These are phyloP conservation scores for Brachionus asplanchnoidis DNA, from an alignment of 1,140 invertebrate species.

Conservation along the genomic window DNA sequence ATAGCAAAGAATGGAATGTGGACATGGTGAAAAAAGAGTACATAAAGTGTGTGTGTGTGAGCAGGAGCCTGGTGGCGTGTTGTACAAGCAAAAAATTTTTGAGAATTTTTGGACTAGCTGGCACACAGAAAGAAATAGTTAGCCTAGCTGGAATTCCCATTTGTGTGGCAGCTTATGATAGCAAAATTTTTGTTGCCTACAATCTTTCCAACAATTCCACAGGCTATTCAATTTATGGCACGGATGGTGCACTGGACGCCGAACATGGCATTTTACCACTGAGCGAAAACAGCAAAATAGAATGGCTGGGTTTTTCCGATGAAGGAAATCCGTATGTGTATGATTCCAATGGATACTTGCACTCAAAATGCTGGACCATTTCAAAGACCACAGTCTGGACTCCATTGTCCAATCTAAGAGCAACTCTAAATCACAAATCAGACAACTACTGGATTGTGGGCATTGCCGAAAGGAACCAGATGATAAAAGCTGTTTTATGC, in stretches of 20 bases:
- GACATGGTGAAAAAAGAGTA: constrained; percentile 72
- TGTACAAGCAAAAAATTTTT: constrained; percentile 70
- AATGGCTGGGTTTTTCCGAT: constrained; percentile 56
- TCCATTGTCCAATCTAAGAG: constrained; percentile 68
- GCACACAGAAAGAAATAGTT: constrained; percentile 75
- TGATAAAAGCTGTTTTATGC: constrained; percentile 74
- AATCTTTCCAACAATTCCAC: constrained; percentile 60
- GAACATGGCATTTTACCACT: constrained; percentile 24
- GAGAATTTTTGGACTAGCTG: constrained; percentile 75
- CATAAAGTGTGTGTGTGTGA: constrained; percentile 48
- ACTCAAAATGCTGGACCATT: constrained; percentile 58
- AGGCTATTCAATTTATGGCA: constrained; percentile 20
- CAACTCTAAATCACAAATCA: constrained; percentile 60
- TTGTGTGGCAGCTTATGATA: constrained; percentile 65
- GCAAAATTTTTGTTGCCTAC: constrained; percentile 71
- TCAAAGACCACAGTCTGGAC: constrained; percentile 69
- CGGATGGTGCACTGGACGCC: background rate
- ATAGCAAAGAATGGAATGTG: constrained; percentile 79
- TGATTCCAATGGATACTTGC: constrained; percentile 64
- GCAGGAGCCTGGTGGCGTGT: constrained; percentile 69
- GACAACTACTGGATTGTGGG: constrained; percentile 78
- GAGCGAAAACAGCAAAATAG: constrained; percentile 5
- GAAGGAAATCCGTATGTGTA: constrained; percentile 61
- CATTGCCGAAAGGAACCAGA: constrained; percentile 69
- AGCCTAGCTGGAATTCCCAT: constrained; percentile 69